Evolutionary conservation across 92 coral and sea anemone species (phyloP).

Genomic region (Heliopora coerulea): DNA sequence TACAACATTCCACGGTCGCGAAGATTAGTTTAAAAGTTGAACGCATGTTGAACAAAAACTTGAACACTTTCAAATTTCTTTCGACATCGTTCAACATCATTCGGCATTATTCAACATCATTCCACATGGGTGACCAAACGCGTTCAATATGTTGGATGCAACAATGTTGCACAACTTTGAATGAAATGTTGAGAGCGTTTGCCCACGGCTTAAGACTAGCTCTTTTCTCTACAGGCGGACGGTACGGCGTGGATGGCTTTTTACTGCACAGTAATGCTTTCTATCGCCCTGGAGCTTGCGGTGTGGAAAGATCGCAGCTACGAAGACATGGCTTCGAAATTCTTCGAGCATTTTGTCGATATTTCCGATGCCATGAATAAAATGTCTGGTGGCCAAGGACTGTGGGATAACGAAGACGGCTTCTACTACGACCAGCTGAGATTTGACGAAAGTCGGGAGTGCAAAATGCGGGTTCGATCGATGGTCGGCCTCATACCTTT

Average conservation of each 20-base stretch:
- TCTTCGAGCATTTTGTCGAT: slow-evolving; percentile 94
- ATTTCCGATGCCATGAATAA: slow-evolving; percentile 94
- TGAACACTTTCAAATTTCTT: too few relatives aligned
- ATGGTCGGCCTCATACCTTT: slow-evolving; percentile 94
- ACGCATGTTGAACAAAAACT: too few relatives aligned
- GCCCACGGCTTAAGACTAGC: background rate
- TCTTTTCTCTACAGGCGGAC: slow-evolving; percentile 65
- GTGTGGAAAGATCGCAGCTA: slow-evolving; percentile 65
- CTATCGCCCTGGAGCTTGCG: slow-evolving; percentile 89
- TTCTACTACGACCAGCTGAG: slow-evolving; percentile 92
- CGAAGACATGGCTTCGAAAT: slow-evolving; percentile 98
- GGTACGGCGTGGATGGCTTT: slow-evolving; percentile 99
- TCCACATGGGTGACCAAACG: too few relatives aligned
- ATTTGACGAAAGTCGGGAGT: slow-evolving; percentile 18
- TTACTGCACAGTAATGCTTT: slow-evolving; percentile 85
- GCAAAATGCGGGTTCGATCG: slow-evolving; percentile 91
- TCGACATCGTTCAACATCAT: too few relatives aligned
- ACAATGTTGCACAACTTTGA: too few relatives aligned
- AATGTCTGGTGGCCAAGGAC: slow-evolving; percentile 86
- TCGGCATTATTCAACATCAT: too few relatives aligned
- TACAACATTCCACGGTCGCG: too few relatives aligned
- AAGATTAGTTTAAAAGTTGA: too few relatives aligned
- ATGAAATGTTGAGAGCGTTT: too few relatives aligned
- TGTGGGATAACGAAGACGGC: slow-evolving; percentile 96
- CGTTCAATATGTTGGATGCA: too few relatives aligned